Evolutionary conservation across 2,888 invertebrate genomes (phyloP).

Genomic region (Clivina fossor): DNA sequence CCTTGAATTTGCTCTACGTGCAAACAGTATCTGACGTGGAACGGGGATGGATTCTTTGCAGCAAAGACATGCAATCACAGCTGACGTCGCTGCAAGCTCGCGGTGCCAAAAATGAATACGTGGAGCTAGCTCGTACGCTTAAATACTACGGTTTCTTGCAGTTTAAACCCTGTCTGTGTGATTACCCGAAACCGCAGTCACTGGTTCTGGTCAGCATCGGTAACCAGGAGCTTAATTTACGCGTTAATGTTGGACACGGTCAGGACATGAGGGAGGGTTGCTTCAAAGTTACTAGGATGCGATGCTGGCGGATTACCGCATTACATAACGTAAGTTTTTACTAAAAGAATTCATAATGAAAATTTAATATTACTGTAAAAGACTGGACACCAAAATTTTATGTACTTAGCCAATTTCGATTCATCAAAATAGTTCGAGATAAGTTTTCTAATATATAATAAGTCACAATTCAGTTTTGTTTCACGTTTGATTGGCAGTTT

Average conservation of each 20-base stretch:
- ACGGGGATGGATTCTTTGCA: slow-evolving; percentile 79
- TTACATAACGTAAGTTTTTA: slow-evolving; percentile 66
- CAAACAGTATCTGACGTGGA: slow-evolving; percentile 87
- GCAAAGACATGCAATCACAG: slow-evolving; percentile 65
- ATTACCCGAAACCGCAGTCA: slow-evolving; percentile 72
- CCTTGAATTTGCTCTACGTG: slow-evolving; percentile 82
- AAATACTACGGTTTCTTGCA: slow-evolving; percentile 89
- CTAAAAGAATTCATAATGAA: not conserved
- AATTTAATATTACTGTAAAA: too few relatives aligned
- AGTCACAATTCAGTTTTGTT: too few relatives aligned
- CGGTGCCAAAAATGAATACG: slow-evolving; percentile 85
- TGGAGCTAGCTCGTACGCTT: slow-evolving; percentile 79
- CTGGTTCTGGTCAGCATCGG: slow-evolving; percentile 79
- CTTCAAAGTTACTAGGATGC: slow-evolving; percentile 94
- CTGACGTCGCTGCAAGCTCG: slow-evolving; percentile 71
- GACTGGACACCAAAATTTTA: not conserved
- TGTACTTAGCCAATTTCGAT: not conserved
- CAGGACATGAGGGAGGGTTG: slow-evolving; percentile 75
- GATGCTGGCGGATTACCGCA: slow-evolving; percentile 95
- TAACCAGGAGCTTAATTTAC: slow-evolving; percentile 80
- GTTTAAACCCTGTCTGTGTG: slow-evolving; percentile 72
- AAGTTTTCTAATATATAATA: too few relatives aligned
- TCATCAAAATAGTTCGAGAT: too few relatives aligned
- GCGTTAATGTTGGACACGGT: slow-evolving; percentile 56
- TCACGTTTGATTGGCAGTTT: too few relatives aligned